These are phyloP conservation scores for Eurystomus glaucurus DNA, from an alignment of 2,797 vertebrate species.

Conservation along the genomic window DNA sequence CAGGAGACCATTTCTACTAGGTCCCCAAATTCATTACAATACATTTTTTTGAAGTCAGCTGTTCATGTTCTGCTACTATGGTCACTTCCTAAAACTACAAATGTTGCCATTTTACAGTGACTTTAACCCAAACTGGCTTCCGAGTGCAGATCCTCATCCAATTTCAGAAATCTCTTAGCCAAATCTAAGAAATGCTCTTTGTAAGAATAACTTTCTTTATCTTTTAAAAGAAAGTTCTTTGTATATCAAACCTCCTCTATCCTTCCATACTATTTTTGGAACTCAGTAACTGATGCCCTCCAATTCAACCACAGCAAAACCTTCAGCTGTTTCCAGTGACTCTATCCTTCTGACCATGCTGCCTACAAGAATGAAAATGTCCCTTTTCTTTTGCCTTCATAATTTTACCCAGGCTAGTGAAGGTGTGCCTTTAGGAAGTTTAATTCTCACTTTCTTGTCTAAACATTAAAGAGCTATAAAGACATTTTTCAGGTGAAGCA, in stretches of 20 bases:
- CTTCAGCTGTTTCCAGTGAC: not conserved
- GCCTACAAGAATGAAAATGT: not conserved
- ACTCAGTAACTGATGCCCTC: not conserved
- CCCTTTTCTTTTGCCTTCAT: not conserved
- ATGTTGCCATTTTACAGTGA: not conserved
- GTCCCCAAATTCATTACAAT: not conserved
- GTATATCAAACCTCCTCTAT: not conserved
- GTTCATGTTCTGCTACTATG: not conserved
- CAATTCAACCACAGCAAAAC: not conserved
- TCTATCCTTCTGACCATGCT: not conserved
- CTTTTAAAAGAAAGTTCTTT: not conserved
- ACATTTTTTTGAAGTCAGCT: not conserved
- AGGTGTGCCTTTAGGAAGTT: not conserved
- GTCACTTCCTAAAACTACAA: not conserved
- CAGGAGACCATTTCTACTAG: not conserved
- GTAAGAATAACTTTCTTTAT: not conserved
- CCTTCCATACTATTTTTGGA: not conserved
- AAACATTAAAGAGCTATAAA: not conserved
- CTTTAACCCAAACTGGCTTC: not conserved
- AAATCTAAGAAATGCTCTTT: not conserved
- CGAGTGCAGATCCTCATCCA: not conserved
- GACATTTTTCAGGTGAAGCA: not conserved
- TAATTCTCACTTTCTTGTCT: not conserved
- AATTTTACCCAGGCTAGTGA: not conserved
- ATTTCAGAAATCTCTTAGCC: not conserved